A percentile compares a stretch with the other conserved stretches of the same genome.
phyloP scores from a whole-genome alignment of 37 sponge, comb jelly and placozoan genomes.

The Cliona cf. orientalis region DNA sequence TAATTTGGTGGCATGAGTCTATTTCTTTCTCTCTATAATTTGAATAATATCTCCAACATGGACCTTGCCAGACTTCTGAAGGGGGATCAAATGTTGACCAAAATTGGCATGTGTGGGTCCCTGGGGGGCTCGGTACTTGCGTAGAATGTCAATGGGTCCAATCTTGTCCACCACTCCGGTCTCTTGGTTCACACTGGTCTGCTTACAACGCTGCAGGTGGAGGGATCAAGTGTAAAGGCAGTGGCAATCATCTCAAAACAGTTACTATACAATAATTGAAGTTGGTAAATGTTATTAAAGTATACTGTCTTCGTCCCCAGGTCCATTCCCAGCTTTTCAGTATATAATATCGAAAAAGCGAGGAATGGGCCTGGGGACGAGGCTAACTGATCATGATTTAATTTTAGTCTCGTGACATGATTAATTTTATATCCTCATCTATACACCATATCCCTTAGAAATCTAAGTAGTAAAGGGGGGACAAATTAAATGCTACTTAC shows the following conservation, averaged over 20 bases:
- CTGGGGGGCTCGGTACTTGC: conserved; percentile 74
- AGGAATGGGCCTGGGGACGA: no score
- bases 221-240: neutral
- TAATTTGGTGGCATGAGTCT: no score
- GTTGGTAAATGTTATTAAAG: no score
- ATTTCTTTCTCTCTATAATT: conserved; percentile 65
- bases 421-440: no score
- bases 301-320: no score
- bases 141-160: conserved; percentile 81
- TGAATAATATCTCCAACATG: conserved; percentile 70
- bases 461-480: neutral
- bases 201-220: conserved; percentile 70
- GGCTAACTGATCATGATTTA: no score
- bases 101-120: conserved; percentile 82
- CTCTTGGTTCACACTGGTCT: conserved; percentile 75
- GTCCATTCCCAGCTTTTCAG: no score
- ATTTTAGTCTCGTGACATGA: no score
- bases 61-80: conserved; percentile 50
- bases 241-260: neutral
- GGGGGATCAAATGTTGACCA: conserved; percentile 63
- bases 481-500: conserved; percentile 31
- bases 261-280: no score
- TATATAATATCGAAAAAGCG: no score
- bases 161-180: conserved; percentile 73
- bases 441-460: no score